phyloP scores from a whole-genome alignment of 1,140 invertebrate species.

The Cotesia vestalis region DNA sequence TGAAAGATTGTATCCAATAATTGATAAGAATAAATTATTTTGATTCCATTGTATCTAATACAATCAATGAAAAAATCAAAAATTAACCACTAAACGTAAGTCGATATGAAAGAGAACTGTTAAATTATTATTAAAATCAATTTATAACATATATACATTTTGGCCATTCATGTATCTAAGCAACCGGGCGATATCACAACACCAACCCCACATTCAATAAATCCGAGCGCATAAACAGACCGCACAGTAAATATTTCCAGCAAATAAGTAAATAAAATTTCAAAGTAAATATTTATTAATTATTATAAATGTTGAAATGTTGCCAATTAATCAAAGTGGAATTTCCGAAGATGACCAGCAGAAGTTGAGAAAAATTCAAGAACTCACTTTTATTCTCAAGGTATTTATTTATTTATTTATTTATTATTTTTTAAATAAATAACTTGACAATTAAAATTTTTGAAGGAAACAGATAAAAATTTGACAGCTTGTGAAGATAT shows the following conservation, averaged over 20 bases:
- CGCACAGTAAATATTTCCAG: too few relatives aligned
- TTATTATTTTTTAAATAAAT: too few relatives aligned
- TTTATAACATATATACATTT: constrained; percentile 9
- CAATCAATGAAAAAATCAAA: too few relatives aligned
- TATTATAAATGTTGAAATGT: constrained; percentile 35
- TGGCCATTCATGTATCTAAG: constrained; percentile 40
- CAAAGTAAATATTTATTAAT: background rate
- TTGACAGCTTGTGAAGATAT: constrained; percentile 55
- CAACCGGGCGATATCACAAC: constrained; percentile 40
- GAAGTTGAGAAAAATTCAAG: constrained; percentile 46
- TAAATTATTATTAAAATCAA: background rate
- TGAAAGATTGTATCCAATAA: too few relatives aligned
- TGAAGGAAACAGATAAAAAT: constrained; percentile 55
- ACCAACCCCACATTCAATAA: background rate
- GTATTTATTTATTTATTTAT: constrained; percentile 35
- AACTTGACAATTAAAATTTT: background rate
- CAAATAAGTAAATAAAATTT: too few relatives aligned
- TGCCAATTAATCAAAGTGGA: constrained; percentile 10
- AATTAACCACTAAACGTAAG: too few relatives aligned
- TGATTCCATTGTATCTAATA: too few relatives aligned
- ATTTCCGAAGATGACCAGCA: constrained; percentile 30
- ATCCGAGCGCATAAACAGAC: background rate
- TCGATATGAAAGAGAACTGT: constrained; percentile 24
- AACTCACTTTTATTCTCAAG: constrained; percentile 49
- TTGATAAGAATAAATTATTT: too few relatives aligned